phyloP scores from a whole-genome alignment of 23 tunicate genomes.

The Halocynthia aurantium region DNA sequence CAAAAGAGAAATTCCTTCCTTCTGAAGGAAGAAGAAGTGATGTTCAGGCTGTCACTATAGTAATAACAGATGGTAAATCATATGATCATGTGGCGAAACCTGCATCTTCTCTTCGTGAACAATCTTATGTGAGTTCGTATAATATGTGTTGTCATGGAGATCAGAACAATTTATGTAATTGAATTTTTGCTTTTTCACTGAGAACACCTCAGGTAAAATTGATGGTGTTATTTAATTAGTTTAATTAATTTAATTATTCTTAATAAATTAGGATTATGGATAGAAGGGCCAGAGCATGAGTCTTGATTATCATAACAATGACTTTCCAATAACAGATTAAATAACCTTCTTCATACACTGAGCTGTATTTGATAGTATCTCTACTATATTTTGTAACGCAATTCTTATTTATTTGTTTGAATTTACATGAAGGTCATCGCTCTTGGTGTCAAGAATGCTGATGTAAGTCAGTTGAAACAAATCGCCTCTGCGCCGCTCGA shows the following conservation, averaged over 20 bases:
- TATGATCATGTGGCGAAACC: slow-evolving; percentile 32
- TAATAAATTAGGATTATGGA: too few species aligned
- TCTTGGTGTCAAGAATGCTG: slow-evolving; percentile 37
- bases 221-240: too few species aligned
- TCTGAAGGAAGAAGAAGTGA: slow-evolving; percentile 22
- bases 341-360: background rate
- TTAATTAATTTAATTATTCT: too few species aligned
- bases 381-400: too few species aligned
- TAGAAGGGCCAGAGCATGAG: too few species aligned
- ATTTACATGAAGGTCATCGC: slow-evolving; percentile 16
- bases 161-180: too few species aligned
- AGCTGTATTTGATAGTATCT: background rate
- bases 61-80: slow-evolving; percentile 46
- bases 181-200: too few species aligned
- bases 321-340: too few species aligned
- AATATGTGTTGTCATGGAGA: too few species aligned
- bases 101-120: slow-evolving; percentile 20
- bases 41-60: slow-evolving; percentile 35
- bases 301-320: too few species aligned
- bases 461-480: slow-evolving; percentile 17
- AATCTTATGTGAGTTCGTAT: slow-evolving; percentile 16
- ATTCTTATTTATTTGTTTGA: too few species aligned
- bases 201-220: background rate
- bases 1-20: slow-evolving; percentile 13
- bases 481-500: slow-evolving; percentile 47